Evolutionary conservation across 2,113 vertebrate species (phyloP), one percentile per base, ranked within the genome.

Genomic region (Porphyrio hochstetteri): DNA sequence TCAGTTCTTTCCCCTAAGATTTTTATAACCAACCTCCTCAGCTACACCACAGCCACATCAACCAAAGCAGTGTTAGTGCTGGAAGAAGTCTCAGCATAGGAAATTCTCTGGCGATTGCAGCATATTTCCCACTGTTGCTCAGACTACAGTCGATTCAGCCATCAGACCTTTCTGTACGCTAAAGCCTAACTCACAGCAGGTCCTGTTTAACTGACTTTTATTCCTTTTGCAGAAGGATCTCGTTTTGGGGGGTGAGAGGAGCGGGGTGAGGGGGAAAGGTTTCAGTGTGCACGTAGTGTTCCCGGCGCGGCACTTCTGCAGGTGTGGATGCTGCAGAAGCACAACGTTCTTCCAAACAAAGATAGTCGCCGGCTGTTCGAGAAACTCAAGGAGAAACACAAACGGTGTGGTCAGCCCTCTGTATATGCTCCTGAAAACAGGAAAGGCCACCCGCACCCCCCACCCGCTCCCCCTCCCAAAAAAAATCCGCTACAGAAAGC

Each of bases 281-380:
- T 17, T 19, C 48, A 48, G 48, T 23, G 29, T 24, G 36, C 27
- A 20, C 0, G 2, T 2, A 5, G 24, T 2, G 50, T 55, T 71
- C 69, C 60, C 75, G 14, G 3, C 0, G 50, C 5, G 1, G 21
- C 85, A 44, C 55, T 82, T 88, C 23, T 74, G 88, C 82, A 53
- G 92, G 86, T 82, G 36, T 19, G 63, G 61, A 90, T 52, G 70
- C 82, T 72, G 78, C 70, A 56, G 78, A 64, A 75, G 21, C 53
- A 44, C 27, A 65, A 23, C 9, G 3, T n/a, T 13, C 56, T 63
- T 24, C 61, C 1, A 1, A 77, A 92, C 88, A 96, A 94, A 95
- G 75, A 27, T 82, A 79, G 9, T 35, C 18, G 12, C 33, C 64
- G 65, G 60, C 7, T 11, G 38, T 14, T 84, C 57, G 79, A 38